Conservation (phyloP, 2,797 vertebrate species). For the Sphenopsis melanotis region DNA sequence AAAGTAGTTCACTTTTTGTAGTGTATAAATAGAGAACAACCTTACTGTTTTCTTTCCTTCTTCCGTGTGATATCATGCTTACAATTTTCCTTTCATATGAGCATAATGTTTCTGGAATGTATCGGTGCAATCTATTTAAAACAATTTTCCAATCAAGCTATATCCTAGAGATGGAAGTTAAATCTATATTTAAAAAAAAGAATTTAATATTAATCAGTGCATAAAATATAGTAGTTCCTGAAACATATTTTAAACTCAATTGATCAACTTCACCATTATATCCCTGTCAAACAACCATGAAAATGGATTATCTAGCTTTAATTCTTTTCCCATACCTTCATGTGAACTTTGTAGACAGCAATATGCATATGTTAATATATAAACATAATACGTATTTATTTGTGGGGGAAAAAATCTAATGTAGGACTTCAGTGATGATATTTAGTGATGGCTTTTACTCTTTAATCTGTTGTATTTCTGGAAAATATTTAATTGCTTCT, state of each 20-base stretch:
- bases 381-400: not conserved
- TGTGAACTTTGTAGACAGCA: not conserved
- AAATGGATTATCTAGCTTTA: not conserved
- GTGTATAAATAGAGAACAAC: not conserved
- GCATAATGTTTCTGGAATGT: not conserved
- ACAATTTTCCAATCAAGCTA: constrained; percentile 55
- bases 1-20: not conserved
- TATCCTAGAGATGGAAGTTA: constrained; percentile 45
- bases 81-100: constrained; percentile 28
- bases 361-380: not conserved
- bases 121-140: not conserved
- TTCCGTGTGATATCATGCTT: not conserved
- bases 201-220: constrained; percentile 26
- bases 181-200: constrained; percentile 37
- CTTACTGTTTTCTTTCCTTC: constrained; percentile 15
- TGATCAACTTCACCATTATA: not conserved
- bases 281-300: not conserved
- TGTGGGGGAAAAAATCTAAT: not conserved
- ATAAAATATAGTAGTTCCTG: constrained; percentile 47
- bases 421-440: not conserved
- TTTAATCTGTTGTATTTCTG: not conserved
- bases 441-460: not conserved
- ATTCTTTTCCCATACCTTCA: not conserved
- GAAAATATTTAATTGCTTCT: not conserved
- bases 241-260: constrained; percentile 23